Percentiles rank a stretch among this genome's conserved stretches.
Conservation (phyloP, 2,888 invertebrate species). For the Oscheius onirici region DNA sequence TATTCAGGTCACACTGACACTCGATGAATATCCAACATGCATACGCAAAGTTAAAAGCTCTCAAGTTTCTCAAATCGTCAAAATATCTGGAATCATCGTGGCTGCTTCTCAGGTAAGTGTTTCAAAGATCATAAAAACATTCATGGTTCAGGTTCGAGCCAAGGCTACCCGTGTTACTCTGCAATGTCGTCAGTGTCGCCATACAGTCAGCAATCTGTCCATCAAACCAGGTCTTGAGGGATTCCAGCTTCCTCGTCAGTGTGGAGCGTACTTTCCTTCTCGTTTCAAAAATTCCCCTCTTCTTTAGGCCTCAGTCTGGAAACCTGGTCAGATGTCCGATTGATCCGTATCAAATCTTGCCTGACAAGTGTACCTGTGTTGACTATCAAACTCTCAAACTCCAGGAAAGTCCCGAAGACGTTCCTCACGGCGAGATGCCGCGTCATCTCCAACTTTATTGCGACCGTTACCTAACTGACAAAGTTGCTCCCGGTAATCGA, state of each 20-base stretch:
- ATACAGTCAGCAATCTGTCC: slow-evolving; percentile 85
- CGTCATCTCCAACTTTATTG: slow-evolving; percentile 92
- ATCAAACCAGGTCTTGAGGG: slow-evolving; percentile 96
- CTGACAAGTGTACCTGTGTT: slow-evolving; percentile 95
- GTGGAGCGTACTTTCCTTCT: slow-evolving; percentile 80
- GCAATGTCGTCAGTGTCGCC: slow-evolving; percentile 90
- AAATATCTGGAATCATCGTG: slow-evolving; percentile 93
- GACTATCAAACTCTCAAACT: slow-evolving; percentile 93
- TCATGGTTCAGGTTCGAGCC: slow-evolving; percentile 79
- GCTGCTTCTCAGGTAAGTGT: slow-evolving; percentile 81
- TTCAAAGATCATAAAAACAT: not conserved
- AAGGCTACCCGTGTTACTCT: slow-evolving; percentile 94
- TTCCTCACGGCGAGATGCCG: slow-evolving; percentile 97
- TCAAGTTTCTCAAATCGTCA: slow-evolving; percentile 89
- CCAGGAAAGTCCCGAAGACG: slow-evolving; percentile 87
- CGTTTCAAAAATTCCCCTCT: not conserved
- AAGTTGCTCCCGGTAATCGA: slow-evolving; percentile 84
- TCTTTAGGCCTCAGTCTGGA: slow-evolving; percentile 86
- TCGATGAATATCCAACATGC: slow-evolving; percentile 62
- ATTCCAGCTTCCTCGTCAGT: slow-evolving; percentile 91
- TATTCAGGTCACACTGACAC: slow-evolving; percentile 79
- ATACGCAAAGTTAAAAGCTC: slow-evolving; percentile 80
- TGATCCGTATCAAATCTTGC: slow-evolving; percentile 97
- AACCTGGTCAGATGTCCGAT: slow-evolving; percentile 86
- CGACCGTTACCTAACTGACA: slow-evolving; percentile 83